Percentiles rank a stretch among this genome's conserved stretches.
Conservation (phyloP, 1,140 invertebrate species). For the Argopecten irradians region DNA sequence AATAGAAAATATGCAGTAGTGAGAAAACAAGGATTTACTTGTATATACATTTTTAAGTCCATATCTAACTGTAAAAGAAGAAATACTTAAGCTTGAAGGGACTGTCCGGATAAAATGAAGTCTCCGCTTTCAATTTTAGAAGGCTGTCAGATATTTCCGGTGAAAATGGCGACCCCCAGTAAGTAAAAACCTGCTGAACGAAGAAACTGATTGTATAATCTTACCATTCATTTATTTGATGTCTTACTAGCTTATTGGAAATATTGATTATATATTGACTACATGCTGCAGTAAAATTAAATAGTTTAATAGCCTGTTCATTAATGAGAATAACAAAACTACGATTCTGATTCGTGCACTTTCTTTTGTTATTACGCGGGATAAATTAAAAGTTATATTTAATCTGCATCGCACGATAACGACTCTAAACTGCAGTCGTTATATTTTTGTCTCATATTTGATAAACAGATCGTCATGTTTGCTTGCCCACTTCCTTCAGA, state of each 20-base stretch:
- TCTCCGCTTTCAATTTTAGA: not conserved
- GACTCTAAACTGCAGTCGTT: no score
- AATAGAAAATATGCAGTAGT: no score
- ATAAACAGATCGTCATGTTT: no score
- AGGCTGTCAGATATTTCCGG: not conserved
- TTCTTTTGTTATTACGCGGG: not conserved
- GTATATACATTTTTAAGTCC: no score
- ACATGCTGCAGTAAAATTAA: not conserved
- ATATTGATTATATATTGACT: not conserved
- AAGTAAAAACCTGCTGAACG: not conserved
- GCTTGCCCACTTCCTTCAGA: no score
- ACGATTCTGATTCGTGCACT: not conserved
- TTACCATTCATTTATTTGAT: not conserved
- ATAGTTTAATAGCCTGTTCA: not conserved
- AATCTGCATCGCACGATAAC: no score
- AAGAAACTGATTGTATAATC: not conserved
- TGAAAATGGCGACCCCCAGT: not conserved
- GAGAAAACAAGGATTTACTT: no score
- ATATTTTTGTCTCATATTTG: no score
- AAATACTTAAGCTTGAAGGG: no score
- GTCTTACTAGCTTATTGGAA: no score
- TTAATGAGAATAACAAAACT: not conserved
- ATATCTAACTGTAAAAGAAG: no score
- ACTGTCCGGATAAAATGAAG: not conserved
- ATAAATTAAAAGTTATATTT: no score